Evolutionary conservation across 2,113 vertebrate genomes (phyloP).

Genomic region (Tinamus guttatus): DNA sequence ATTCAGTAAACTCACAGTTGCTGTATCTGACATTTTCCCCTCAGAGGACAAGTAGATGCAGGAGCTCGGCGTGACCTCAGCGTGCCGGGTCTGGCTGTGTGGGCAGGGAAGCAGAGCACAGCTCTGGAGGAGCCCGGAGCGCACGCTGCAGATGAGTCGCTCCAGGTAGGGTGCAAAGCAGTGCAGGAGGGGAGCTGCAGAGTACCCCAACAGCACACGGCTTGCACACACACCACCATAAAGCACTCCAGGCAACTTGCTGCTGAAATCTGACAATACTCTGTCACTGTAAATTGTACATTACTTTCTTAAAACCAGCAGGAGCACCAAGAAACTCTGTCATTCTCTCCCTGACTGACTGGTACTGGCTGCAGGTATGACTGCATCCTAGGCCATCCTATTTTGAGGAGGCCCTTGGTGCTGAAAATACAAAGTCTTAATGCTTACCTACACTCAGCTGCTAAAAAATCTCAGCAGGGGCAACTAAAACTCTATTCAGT

Average conservation of each 20-base stretch:
- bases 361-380: background rate
- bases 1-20: background rate
- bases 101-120: background rate
- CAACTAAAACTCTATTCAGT: background rate
- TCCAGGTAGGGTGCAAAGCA: background rate
- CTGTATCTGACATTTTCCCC: background rate
- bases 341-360: background rate
- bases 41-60: background rate
- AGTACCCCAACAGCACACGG: background rate
- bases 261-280: background rate
- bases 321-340: background rate
- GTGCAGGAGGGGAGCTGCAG: background rate
- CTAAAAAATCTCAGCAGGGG: background rate
- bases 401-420: background rate
- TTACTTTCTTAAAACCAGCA: background rate
- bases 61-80: rapidly evolving
- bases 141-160: rapidly evolving
- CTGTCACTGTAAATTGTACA: background rate
- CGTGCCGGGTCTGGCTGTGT: background rate
- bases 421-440: no score
- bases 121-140: background rate
- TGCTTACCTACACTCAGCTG: background rate
- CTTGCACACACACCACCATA: rapidly evolving
- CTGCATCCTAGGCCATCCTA: background rate
- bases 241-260: background rate